phyloP scores from a whole-genome alignment of 1,140 invertebrate species.

The Chironomus striatipennis region DNA sequence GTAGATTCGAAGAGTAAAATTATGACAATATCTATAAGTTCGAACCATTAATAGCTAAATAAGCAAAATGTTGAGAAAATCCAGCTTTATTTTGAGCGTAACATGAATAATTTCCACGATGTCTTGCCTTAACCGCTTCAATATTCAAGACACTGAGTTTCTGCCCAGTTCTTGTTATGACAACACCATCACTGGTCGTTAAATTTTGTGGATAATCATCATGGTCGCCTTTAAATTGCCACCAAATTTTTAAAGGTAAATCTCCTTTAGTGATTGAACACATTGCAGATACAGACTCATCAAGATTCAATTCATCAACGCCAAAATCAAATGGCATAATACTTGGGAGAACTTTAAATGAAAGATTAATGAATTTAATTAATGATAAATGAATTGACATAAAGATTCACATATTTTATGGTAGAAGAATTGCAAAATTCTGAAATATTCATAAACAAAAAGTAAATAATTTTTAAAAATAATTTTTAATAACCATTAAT shows the following conservation, averaged over 20 bases:
- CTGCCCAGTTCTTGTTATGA: slow-evolving; percentile 53
- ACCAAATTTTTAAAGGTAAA: slow-evolving; percentile 51
- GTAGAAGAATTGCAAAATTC: slow-evolving; percentile 27
- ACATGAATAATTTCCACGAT: slow-evolving; percentile 75
- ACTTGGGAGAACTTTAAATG: too few relatives aligned
- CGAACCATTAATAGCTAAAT: slow-evolving; percentile 61
- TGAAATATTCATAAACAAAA: slow-evolving; percentile 31
- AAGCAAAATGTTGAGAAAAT: slow-evolving; percentile 54
- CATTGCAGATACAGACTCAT: slow-evolving; percentile 44
- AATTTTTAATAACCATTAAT: slow-evolving; percentile 38
- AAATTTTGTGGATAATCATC: not conserved
- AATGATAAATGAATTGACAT: too few relatives aligned
- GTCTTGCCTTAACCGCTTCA: slow-evolving; percentile 55
- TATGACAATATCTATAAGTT: not conserved
- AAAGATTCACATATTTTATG: too few relatives aligned
- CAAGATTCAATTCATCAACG: slow-evolving; percentile 44
- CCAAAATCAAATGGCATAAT: slow-evolving; percentile 42
- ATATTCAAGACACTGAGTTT: slow-evolving; percentile 49
- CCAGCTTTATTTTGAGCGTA: slow-evolving; percentile 65
- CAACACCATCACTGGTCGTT: slow-evolving; percentile 40
- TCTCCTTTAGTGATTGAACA: slow-evolving; percentile 57
- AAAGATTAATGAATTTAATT: too few relatives aligned
- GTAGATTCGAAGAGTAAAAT: too few relatives aligned
- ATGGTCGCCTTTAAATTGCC: slow-evolving; percentile 49
- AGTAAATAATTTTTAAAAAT: not conserved